These are phyloP conservation scores for Halichoerus grypus DNA, from an alignment of 2,113 vertebrate species.

Conservation along the genomic window DNA sequence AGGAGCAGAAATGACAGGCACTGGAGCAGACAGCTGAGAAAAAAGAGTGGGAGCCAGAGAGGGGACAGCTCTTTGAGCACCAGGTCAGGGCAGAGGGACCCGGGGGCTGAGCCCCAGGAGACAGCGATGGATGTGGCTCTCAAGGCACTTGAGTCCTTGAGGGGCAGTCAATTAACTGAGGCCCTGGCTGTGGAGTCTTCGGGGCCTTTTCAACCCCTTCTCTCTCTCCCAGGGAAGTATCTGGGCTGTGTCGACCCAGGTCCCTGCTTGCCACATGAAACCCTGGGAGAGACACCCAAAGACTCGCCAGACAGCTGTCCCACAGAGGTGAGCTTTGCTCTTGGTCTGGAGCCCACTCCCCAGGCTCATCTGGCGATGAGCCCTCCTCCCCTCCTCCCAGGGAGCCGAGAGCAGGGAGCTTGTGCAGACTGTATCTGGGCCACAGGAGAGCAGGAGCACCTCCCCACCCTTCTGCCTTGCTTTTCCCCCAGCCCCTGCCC, in stretches of 20 bases:
- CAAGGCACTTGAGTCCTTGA: not conserved
- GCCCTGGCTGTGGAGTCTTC: not conserved
- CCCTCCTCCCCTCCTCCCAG: not conserved
- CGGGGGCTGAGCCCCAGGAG: not conserved
- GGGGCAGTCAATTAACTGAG: not conserved
- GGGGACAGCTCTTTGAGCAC: not conserved
- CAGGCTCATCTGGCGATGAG: not conserved
- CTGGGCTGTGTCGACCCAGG: not conserved
- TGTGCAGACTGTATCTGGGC: not conserved
- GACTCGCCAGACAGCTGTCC: not conserved
- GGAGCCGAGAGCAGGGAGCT: not conserved
- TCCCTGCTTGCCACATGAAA: not conserved
- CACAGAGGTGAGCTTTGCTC: not conserved
- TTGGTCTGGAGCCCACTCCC: not conserved
- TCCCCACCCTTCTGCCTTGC: not conserved
- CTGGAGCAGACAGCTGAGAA: not conserved
- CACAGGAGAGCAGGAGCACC: not conserved
- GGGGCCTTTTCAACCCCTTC: not conserved
- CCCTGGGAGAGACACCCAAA: not conserved
- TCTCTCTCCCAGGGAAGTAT: not conserved
- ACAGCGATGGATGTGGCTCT: not conserved
- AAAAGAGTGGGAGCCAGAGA: not conserved
- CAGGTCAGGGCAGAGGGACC: not conserved
- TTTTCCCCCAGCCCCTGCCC: not conserved
- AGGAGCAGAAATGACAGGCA: not conserved